Conservation (phyloP, 2,888 invertebrate species). For the Fragum whitleyi region DNA sequence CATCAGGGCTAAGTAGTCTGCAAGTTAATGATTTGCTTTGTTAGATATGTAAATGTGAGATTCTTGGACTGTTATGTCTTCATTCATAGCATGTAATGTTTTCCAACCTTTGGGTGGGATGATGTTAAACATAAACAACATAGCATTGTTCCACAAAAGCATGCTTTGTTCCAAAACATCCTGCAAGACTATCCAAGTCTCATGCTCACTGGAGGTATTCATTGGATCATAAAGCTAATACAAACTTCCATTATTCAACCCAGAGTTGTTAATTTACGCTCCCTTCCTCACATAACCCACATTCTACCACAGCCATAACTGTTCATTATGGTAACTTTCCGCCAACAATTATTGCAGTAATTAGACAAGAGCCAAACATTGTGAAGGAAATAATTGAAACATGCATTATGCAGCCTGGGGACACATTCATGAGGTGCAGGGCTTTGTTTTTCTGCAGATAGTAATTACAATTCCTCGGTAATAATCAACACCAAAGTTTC, state of each 20-base stretch:
- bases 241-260: not conserved
- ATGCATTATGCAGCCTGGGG: not conserved
- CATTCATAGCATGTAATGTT: no score
- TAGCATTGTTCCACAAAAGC: not conserved
- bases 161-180: not conserved
- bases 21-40: no score
- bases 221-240: not conserved
- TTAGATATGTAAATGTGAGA: no score
- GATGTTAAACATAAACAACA: not conserved
- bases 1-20: no score
- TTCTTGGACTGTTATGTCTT: no score
- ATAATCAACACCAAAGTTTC: no score
- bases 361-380: conserved; percentile 7
- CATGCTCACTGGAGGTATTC: not conserved
- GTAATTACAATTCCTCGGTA: no score
- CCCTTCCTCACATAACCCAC: not conserved
- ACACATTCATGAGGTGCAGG: not conserved
- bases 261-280: conserved; percentile 1
- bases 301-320: conserved; percentile 19
- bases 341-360: conserved; percentile 13
- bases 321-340: conserved; percentile 22
- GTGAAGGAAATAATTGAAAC: conserved; percentile 20
- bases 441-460: not conserved
- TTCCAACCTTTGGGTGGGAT: conserved; percentile 4
- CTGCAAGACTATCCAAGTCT: not conserved